phyloP scores from a whole-genome alignment of 2,888 invertebrate species.

The Lycophotia porphyrea region DNA sequence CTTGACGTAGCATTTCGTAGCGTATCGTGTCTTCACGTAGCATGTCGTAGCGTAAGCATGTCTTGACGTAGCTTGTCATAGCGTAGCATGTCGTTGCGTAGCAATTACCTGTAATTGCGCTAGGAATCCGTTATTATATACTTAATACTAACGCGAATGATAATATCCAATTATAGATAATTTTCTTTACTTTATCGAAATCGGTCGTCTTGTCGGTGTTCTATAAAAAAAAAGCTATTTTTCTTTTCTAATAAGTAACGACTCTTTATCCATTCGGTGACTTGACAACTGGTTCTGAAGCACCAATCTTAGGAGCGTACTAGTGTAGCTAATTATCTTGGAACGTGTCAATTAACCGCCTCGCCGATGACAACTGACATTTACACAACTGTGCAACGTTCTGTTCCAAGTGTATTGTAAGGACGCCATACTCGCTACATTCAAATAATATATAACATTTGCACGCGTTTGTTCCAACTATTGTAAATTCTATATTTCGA shows the following conservation, averaged over 20 bases:
- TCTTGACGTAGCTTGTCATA: not conserved
- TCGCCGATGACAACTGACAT: constrained; percentile 73
- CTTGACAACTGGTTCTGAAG: constrained; percentile 4
- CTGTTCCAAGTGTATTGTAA: constrained; percentile 21
- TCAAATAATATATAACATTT: constrained; percentile 16
- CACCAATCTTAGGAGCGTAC: constrained; percentile 11
- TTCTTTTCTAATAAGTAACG: not conserved
- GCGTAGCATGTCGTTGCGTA: constrained; percentile 1
- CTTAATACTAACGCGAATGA: not conserved
- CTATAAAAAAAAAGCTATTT: not conserved
- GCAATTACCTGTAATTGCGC: not conserved
- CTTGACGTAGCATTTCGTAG: constrained; percentile 15
- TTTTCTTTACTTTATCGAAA: not conserved
- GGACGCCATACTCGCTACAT: constrained; percentile 15
- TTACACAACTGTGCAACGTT: constrained; percentile 75
- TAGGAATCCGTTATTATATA: not conserved
- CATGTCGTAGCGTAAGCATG: not conserved
- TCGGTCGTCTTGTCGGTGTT: not conserved
- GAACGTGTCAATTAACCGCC: constrained; percentile 51
- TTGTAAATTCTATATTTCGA: constrained; percentile 44
- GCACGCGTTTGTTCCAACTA: constrained; percentile 12
- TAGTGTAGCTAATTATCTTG: constrained; percentile 37
- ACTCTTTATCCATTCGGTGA: not conserved
- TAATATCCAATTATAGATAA: not conserved
- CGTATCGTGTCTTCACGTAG: constrained; percentile 10